A percentile compares a stretch with the other conserved stretches of the same genome.
Evolutionary conservation across 37 sponge, comb jelly and placozoan species (phyloP).

Genomic region (Trichoplax adhaerens): DNA sequence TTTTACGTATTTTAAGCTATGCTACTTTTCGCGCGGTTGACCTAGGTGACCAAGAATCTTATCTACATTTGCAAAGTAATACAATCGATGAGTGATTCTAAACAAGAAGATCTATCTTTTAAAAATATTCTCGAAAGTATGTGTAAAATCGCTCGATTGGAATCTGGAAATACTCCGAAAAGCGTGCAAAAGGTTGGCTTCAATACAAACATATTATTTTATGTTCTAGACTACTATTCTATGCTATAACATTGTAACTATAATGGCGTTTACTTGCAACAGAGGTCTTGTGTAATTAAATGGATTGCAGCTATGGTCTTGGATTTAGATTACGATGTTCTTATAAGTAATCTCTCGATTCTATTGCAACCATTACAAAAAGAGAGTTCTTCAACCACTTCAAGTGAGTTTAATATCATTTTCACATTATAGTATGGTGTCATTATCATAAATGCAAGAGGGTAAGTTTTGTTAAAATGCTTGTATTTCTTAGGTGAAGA

Average conservation of each 20-base stretch:
- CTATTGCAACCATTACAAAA: constrained; percentile 43
- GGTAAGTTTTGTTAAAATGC: not conserved
- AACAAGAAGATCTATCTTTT: not conserved
- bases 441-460: not conserved
- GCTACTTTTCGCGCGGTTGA: no score
- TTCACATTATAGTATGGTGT: no score
- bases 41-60: constrained; percentile 53
- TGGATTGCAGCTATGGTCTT: constrained; percentile 63
- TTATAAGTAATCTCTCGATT: constrained; percentile 15
- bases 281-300: constrained; percentile 44
- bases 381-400: constrained; percentile 9
- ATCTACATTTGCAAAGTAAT: constrained; percentile 40
- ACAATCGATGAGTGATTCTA: not conserved
- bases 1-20: no score
- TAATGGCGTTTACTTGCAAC: constrained; percentile 9
- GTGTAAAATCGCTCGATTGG: constrained; percentile 33
- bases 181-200: constrained; percentile 41
- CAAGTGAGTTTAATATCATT: no score
- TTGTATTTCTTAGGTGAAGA: constrained; percentile 15
- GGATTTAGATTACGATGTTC: constrained; percentile 23
- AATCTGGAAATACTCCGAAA: constrained; percentile 58
- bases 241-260: no score
- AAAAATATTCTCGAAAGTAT: constrained; percentile 14
- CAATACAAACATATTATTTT: not conserved
- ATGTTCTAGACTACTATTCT: not conserved